Evolutionary conservation across 2,113 vertebrate species (phyloP).

Genomic region (Malurus cyaneus): DNA sequence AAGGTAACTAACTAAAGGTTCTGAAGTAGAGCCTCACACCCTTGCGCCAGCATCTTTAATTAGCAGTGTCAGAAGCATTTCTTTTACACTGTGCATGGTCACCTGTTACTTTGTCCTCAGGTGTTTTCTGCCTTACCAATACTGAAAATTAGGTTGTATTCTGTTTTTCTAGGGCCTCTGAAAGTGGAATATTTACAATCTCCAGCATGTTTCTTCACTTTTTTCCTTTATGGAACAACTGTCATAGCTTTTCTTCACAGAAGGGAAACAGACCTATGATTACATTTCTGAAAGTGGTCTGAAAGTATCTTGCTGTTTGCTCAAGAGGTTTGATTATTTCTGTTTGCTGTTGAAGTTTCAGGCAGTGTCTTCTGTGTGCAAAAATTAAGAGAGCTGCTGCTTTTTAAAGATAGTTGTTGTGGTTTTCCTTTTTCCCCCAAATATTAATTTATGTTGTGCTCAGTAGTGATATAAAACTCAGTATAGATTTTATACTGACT

Average conservation of each 20-base stretch:
- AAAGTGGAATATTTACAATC: background rate
- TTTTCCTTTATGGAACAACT: background rate
- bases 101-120: slow-evolving; percentile 34
- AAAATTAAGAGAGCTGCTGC: background rate
- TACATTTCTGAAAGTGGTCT: background rate
- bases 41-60: background rate
- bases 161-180: background rate
- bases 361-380: background rate
- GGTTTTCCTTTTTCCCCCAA: background rate
- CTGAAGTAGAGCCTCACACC: background rate
- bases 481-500: background rate
- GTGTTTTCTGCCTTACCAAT: background rate
- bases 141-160: background rate
- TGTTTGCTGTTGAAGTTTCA: background rate
- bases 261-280: background rate
- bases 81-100: background rate
- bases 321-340: background rate
- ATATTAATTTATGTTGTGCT: background rate
- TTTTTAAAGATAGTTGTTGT: background rate
- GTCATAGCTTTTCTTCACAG: background rate
- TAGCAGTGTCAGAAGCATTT: background rate
- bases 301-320: slow-evolving; percentile 2
- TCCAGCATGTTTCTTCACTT: background rate
- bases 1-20: background rate
- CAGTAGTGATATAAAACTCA: background rate